A percentile compares a stretch with the other conserved stretches of the same genome.
phyloP scores from a whole-genome alignment of 2,113 vertebrate genomes.

The Ivindomyrus marchei region DNA sequence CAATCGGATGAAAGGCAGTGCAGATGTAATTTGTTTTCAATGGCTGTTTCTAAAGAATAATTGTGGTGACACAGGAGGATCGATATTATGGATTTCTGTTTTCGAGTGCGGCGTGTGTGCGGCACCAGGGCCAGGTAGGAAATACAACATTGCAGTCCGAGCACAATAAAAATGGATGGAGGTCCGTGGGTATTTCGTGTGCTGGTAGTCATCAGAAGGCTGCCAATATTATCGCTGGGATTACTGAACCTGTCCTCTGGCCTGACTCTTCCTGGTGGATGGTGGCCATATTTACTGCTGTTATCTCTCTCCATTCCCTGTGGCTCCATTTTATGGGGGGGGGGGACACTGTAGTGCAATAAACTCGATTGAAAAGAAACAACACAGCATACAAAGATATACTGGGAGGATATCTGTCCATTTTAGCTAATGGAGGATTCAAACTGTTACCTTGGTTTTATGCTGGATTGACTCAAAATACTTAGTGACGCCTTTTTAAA shows the following conservation, averaged over 20 bases:
- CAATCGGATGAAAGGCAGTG: conserved; percentile 96
- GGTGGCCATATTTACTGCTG: conserved; percentile 49
- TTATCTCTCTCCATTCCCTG: conserved; percentile 37
- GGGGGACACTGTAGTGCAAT: conserved; percentile 54
- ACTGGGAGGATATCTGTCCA: not conserved
- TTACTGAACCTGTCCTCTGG: conserved; percentile 82
- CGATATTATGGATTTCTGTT: conserved; percentile 99
- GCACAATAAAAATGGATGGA: conserved; percentile 98
- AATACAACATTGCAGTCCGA: conserved; percentile 93
- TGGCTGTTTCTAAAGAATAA: conserved; percentile 99
- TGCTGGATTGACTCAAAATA: conserved; percentile 30
- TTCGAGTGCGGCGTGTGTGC: conserved; percentile 98
- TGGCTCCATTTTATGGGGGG: conserved; percentile 45
- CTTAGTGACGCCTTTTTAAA: conserved; percentile 60
- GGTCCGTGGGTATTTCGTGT: conserved; percentile 84
- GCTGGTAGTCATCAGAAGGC: conserved; percentile 82
- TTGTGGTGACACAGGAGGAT: conserved; percentile 98
- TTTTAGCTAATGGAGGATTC: not conserved
- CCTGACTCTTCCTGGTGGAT: conserved; percentile 56
- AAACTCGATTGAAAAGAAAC: conserved; percentile 45
- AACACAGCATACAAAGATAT: not conserved
- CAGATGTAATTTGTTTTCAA: conserved; percentile 99
- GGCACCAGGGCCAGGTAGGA: conserved; percentile 96
- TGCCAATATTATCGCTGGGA: conserved; percentile 80
- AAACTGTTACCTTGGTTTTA: not conserved